Percentiles rank a stretch among this genome's conserved stretches.
Evolutionary conservation across 2,113 vertebrate species (phyloP).

Genomic region (Aegypius monachus): DNA sequence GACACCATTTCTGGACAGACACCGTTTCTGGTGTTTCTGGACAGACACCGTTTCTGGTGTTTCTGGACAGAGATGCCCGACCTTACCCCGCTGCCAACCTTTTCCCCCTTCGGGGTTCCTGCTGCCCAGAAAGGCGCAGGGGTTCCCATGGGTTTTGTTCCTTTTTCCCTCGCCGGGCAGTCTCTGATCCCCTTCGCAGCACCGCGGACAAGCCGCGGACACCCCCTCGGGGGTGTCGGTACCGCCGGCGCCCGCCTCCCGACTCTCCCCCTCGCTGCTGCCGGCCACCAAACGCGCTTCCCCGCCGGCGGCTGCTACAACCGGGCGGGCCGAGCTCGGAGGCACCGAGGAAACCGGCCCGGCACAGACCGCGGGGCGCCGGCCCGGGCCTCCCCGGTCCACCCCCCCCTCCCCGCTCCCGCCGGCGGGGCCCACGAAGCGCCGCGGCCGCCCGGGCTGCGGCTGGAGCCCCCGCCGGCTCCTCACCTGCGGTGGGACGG

Average conservation of each 20-base stretch:
- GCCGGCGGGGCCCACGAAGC: neutral
- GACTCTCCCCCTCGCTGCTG: too few relatives aligned
- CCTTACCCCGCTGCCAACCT: rapidly evolving
- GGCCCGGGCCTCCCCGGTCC: too few relatives aligned
- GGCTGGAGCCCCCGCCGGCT: neutral
- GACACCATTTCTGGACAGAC: too few relatives aligned
- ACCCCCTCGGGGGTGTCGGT: neutral
- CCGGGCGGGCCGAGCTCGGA: neutral
- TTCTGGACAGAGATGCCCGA: rapidly evolving
- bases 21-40: too few relatives aligned
- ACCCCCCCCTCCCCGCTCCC: neutral
- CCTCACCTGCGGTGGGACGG: neutral
- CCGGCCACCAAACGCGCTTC: too few relatives aligned
- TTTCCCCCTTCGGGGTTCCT: rapidly evolving
- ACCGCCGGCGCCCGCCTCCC: neutral
- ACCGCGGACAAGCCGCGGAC: neutral
- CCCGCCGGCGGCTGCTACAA: neutral
- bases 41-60: too few relatives aligned
- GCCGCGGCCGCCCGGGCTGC: neutral
- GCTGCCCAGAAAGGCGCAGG: neutral
- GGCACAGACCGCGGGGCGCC: too few relatives aligned
- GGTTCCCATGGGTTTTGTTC: neutral
- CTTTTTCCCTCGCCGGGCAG: rapidly evolving
- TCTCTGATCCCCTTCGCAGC: neutral
- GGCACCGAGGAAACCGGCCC: neutral